Evolutionary conservation across 2,797 vertebrate genomes (phyloP).

Genomic region (Onychomys torridus): DNA sequence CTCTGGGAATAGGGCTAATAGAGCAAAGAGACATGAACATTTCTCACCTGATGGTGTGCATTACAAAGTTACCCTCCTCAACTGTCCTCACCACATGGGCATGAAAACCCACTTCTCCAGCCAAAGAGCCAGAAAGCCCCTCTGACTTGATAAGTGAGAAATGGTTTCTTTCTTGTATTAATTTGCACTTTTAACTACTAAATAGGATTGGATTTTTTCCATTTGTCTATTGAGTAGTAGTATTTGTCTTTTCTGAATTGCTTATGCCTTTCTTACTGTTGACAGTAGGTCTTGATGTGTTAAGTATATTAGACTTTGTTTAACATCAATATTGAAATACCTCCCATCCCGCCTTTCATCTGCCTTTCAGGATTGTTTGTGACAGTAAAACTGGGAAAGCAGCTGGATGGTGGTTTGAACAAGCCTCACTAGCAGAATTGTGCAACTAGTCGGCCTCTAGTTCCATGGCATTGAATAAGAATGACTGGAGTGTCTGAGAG

Average conservation of each 20-base stretch:
- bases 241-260: constrained; percentile 39
- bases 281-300: background rate
- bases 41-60: background rate
- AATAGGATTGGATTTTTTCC: background rate
- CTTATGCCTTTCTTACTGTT: background rate
- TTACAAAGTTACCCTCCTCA: background rate
- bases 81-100: background rate
- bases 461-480: background rate
- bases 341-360: background rate
- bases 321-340: background rate
- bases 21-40: background rate
- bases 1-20: background rate
- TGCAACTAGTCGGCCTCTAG: background rate
- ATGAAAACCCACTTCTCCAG: background rate
- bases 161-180: constrained; percentile 2
- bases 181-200: background rate
- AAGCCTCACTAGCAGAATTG: background rate
- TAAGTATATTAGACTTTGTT: background rate
- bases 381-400: background rate
- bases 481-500: background rate
- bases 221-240: background rate
- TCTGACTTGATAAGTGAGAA: background rate
- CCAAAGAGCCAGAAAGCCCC: background rate
- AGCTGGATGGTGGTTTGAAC: background rate
- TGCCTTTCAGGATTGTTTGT: constrained; percentile 19